Percentiles rank a stretch among this genome's conserved stretches.
phyloP scores from a whole-genome alignment of 2,113 vertebrate genomes.

The Pterocles orientalis region DNA sequence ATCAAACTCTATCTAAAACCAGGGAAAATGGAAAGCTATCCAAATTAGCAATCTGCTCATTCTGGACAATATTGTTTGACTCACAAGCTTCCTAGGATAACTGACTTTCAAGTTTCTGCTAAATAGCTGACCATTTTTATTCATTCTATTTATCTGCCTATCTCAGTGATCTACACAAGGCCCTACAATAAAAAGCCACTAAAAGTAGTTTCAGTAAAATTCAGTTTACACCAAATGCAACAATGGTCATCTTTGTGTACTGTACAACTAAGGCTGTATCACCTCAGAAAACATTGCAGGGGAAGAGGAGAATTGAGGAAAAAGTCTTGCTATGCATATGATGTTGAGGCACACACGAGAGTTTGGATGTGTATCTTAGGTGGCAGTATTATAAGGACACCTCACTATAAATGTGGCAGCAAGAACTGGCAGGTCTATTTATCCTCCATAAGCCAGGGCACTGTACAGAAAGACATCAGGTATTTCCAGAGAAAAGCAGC shows the following conservation, averaged over 20 bases:
- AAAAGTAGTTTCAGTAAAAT: background rate
- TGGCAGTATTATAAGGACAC: background rate
- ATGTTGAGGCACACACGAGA: accelerated
- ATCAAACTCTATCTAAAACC: constrained; percentile 28
- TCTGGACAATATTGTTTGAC: constrained; percentile 56
- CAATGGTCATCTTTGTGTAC: background rate
- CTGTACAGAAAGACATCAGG: background rate
- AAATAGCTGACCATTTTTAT: constrained; percentile 54
- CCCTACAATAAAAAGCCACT: background rate
- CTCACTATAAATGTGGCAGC: background rate
- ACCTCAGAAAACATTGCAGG: background rate
- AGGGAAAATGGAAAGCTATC: constrained; percentile 55
- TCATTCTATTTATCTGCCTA: background rate
- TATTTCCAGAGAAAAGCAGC: background rate
- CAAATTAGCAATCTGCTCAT: constrained; percentile 65
- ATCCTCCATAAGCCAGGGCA: background rate
- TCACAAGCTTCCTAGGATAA: constrained; percentile 34
- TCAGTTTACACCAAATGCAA: background rate
- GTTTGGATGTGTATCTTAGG: background rate
- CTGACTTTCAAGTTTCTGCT: constrained; percentile 53
- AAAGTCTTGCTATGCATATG: background rate
- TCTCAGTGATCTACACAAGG: background rate
- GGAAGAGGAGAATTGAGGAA: background rate
- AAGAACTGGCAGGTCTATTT: background rate
- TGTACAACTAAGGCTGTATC: accelerated